Evolutionary conservation across 2,113 vertebrate genomes (phyloP).

Genomic region (Chrysemys picta): DNA sequence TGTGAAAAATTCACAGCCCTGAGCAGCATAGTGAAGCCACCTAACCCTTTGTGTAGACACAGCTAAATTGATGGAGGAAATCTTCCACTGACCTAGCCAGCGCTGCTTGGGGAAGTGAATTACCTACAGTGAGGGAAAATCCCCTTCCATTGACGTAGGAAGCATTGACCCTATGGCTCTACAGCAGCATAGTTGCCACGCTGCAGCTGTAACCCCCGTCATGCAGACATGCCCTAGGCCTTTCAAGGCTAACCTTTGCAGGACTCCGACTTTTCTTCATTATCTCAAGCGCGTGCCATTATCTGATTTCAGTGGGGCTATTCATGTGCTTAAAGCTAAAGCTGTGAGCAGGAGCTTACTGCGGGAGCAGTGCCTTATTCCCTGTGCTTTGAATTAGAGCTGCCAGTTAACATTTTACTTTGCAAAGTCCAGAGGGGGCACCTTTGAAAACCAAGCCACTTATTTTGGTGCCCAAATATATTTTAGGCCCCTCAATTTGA

Average conservation of each 20-base stretch:
- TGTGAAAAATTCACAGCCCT: not conserved
- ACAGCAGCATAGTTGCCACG: too few relatives aligned
- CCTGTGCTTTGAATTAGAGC: conserved; percentile 22
- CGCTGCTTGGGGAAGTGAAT: not conserved
- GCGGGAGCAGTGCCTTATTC: conserved; percentile 10
- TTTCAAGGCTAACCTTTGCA: conserved; percentile 41
- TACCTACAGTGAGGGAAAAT: not conserved
- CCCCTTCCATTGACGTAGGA: not conserved
- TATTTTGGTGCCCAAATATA: not conserved
- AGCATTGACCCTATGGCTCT: not conserved
- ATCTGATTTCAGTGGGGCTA: not conserved
- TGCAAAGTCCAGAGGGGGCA: not conserved
- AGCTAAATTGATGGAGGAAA: too few relatives aligned
- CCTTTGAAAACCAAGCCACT: not conserved
- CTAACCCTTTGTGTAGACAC: not conserved
- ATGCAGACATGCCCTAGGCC: not conserved
- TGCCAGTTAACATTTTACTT: conserved; percentile 8
- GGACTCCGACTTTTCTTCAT: conserved; percentile 21
- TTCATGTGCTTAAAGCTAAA: not conserved
- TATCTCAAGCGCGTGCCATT: not conserved
- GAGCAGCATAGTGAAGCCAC: not conserved
- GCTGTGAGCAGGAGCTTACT: not conserved
- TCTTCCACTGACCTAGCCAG: not conserved
- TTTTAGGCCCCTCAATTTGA: not conserved
- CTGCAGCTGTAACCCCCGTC: not conserved